Percentiles rank a stretch among this genome's conserved stretches.
Conservation (phyloP, 2,888 invertebrate species). For the Yponomeuta plumbellus region DNA sequence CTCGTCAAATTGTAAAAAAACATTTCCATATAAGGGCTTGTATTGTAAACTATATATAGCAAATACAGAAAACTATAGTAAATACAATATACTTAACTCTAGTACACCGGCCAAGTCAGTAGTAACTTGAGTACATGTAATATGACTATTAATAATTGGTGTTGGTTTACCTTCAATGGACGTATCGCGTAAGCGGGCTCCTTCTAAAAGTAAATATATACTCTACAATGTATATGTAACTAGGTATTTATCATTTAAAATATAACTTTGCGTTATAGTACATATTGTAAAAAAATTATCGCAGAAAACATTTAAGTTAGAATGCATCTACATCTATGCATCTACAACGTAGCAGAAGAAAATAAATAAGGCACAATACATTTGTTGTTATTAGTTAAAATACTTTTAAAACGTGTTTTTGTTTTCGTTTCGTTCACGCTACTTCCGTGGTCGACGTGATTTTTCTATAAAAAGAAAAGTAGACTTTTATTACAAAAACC, state of each 20-base stretch:
- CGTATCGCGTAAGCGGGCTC: slow-evolving; percentile 61
- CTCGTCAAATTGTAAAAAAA: slow-evolving; percentile 8
- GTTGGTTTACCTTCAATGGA: slow-evolving; percentile 72
- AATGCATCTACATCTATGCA: neutral
- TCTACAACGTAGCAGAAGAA: slow-evolving; percentile 6
- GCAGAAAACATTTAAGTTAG: neutral
- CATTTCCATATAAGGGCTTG: neutral
- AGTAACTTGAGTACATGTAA: slow-evolving; percentile 20
- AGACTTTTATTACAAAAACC: neutral
- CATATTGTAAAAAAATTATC: neutral
- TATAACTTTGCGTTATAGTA: neutral
- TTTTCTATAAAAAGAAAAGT: slow-evolving; percentile 13
- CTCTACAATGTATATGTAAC: neutral
- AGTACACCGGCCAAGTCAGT: slow-evolving; percentile 15
- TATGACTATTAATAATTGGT: slow-evolving; percentile 55
- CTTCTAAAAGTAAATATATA: slow-evolving; percentile 12
- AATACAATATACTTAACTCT: neutral
- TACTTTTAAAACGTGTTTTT: neutral
- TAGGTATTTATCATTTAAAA: too few species aligned
- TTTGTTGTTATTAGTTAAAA: neutral
- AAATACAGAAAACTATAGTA: neutral
- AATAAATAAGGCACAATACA: slow-evolving; percentile 12
- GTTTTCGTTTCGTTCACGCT: slow-evolving; percentile 2
- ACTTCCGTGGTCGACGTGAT: slow-evolving; percentile 12
- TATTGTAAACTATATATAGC: neutral